Percentiles rank a stretch among this genome's conserved stretches.
These are phyloP conservation scores for Siniperca chuatsi DNA, from an alignment of 2,113 vertebrate genomes.

Conservation along the genomic window DNA sequence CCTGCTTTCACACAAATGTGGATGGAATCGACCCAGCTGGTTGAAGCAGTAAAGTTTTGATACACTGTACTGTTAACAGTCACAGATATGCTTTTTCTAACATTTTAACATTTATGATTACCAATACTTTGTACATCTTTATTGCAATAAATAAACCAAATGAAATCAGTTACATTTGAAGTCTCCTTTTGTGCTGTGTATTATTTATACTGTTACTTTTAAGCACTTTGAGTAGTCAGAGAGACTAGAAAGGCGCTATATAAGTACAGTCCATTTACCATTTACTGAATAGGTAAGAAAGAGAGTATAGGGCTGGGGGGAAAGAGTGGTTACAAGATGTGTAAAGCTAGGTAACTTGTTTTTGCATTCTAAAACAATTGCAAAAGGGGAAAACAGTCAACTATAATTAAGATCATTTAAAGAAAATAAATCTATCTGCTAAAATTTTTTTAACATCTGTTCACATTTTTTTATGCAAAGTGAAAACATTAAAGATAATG, in stretches of 20 bases:
- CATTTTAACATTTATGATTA: slow-evolving; percentile 92
- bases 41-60: slow-evolving; percentile 92
- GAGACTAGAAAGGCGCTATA: too few species aligned
- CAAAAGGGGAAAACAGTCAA: not conserved
- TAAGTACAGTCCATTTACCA: too few species aligned
- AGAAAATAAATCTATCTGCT: not conserved
- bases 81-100: slow-evolving; percentile 96
- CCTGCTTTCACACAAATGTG: slow-evolving; percentile 66
- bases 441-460: not conserved
- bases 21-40: slow-evolving; percentile 78
- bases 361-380: not conserved
- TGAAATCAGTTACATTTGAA: slow-evolving; percentile 46
- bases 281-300: not conserved
- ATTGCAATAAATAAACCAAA: slow-evolving; percentile 87
- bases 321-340: not conserved
- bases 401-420: not conserved
- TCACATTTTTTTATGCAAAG: not conserved
- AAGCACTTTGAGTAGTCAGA: too few species aligned
- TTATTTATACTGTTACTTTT: not conserved
- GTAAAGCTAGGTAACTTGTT: not conserved
- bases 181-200: slow-evolving; percentile 5
- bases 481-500: not conserved
- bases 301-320: not conserved
- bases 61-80: slow-evolving; percentile 92
- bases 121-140: slow-evolving; percentile 94